phyloP scores from a whole-genome alignment of 2,113 vertebrate species.

The Chamaetylas fuelleborni region DNA sequence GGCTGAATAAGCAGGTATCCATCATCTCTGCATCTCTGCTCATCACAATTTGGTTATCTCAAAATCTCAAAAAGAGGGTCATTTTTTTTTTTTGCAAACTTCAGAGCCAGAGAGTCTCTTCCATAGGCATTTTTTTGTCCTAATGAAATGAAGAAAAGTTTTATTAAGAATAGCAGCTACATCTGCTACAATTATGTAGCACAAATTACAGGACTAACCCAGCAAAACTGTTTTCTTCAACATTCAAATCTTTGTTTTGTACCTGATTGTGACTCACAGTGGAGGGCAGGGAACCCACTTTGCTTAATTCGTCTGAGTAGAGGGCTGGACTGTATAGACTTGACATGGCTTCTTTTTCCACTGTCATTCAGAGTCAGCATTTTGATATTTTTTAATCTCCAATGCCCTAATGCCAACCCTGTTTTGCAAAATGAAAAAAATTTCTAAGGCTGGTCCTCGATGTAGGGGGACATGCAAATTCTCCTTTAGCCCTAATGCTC shows the following conservation, averaged over 20 bases:
- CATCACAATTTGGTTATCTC: neutral
- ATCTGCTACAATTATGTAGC: neutral
- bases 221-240: neutral
- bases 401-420: neutral
- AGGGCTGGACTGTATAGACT: neutral
- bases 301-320: neutral
- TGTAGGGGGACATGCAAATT: neutral
- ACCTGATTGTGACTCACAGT: neutral
- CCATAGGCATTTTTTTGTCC: neutral
- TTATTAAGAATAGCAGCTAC: neutral
- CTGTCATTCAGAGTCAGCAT: neutral
- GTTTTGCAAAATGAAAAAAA: neutral
- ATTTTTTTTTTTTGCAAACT: neutral
- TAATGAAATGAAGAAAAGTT: neutral
- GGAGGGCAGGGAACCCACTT: neutral
- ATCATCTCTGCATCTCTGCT: neutral
- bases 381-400: neutral
- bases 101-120: neutral
- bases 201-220: neutral
- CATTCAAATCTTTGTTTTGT: neutral
- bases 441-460: neutral
- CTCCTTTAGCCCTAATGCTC: neutral
- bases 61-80: neutral
- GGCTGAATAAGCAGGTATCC: neutral
- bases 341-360: neutral